Evolutionary conservation across 2,888 invertebrate species (phyloP).

Genomic region (Sisyra nigra): DNA sequence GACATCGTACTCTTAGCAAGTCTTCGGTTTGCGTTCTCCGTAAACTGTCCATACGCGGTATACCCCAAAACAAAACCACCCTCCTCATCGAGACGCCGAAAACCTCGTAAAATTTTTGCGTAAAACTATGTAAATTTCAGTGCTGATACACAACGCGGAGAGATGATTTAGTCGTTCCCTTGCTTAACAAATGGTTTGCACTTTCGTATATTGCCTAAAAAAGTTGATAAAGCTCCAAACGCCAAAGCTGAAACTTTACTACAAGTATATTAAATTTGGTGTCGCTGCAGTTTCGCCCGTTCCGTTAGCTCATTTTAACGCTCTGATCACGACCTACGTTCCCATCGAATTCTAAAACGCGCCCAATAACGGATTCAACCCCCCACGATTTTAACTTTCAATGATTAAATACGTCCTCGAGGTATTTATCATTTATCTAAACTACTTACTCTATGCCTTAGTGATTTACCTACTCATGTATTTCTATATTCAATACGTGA

Average conservation of each 20-base stretch:
- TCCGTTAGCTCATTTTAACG: constrained; percentile 13
- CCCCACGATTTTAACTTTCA: constrained; percentile 4
- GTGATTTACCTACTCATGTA: constrained; percentile 12
- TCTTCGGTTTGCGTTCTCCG: too few relatives aligned
- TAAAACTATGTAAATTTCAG: too few relatives aligned
- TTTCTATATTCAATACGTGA: constrained; percentile 11
- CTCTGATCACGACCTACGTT: constrained; percentile 11
- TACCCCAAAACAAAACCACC: too few relatives aligned
- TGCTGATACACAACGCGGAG: too few relatives aligned
- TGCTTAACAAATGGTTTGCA: constrained; percentile 1
- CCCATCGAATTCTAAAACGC: constrained; percentile 4
- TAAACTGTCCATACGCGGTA: too few relatives aligned
- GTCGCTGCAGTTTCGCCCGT: constrained; percentile 16
- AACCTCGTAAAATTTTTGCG: too few relatives aligned
- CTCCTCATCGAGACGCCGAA: too few relatives aligned
- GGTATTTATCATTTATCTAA: constrained; percentile 12
- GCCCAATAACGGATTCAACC: too few relatives aligned
- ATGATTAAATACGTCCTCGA: constrained; percentile 11
- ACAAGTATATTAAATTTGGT: constrained; percentile 16
- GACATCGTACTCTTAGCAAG: too few relatives aligned
- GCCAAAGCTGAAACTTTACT: constrained; percentile 1
- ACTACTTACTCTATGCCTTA: constrained; percentile 10
- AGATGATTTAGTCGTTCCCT: too few relatives aligned
- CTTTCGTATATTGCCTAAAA: too few relatives aligned
- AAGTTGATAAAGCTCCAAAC: too few relatives aligned